A percentile compares a stretch with the other conserved stretches of the same genome.
phyloP scores from a whole-genome alignment of 2,113 vertebrate genomes.

The Leuciscus idus region DNA sequence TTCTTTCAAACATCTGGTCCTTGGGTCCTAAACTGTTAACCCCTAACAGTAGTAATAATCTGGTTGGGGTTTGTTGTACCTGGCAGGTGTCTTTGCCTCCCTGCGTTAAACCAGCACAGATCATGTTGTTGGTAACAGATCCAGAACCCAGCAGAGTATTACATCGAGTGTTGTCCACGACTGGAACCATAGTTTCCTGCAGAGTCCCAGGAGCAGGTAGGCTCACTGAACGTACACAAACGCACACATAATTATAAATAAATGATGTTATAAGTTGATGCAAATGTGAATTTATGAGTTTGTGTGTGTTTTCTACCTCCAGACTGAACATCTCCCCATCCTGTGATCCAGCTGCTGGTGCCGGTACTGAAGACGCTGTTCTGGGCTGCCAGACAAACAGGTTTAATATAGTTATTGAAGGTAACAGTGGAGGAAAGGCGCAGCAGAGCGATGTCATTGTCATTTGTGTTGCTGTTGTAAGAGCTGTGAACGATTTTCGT shows the following conservation, averaged over 20 bases:
- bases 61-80: background rate
- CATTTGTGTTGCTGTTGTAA: conserved; percentile 39
- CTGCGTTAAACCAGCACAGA: conserved; percentile 42
- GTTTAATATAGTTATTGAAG: conserved; percentile 57
- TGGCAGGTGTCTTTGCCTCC: conserved; percentile 52
- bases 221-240: conserved; percentile 4
- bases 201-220: conserved; percentile 39
- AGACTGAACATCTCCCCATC: conserved; percentile 68
- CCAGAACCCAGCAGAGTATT: background rate
- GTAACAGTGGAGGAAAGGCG: conserved; percentile 57
- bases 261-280: background rate
- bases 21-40: no score
- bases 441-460: conserved; percentile 79
- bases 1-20: no score
- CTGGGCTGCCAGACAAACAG: conserved; percentile 75
- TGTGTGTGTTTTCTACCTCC: conserved; percentile 19
- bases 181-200: conserved; percentile 38
- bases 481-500: conserved; percentile 52
- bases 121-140: conserved; percentile 48
- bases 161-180: background rate
- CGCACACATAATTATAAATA: background rate
- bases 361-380: conserved; percentile 55
- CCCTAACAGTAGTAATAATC: background rate
- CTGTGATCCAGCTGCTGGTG: conserved; percentile 63
- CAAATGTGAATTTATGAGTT: background rate